Base-by-base conservation (phyloP, 2,113 vertebrate species). In the Embiotoca jacksoni region DNA sequence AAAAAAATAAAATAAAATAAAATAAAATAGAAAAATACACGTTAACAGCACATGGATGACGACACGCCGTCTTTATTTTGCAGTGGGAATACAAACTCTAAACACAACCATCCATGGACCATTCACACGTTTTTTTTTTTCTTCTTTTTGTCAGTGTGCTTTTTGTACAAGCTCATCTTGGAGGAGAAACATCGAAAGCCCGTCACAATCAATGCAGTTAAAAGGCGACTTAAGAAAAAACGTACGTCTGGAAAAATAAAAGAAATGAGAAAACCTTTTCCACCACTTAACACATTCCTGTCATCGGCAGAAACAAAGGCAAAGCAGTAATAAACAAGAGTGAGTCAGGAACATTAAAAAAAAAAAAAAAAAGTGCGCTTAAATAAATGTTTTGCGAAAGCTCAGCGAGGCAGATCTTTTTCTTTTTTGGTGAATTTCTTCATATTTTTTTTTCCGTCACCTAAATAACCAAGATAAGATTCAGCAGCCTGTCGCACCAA, bases 51-150 rank as follows among this genome's bases (percentile, higher is more conserved):
- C 76, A 73, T 56, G 5, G 61, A 70, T 87, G 46, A 61, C 85
- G 83, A 92, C 89, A 78, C 82, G 61, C 23, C 37, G 77, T 91
- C 87, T 93, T 93, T 94, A 94, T 92, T 94, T 83, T 81, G 79
- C 81, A 80, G 77, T 85, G 87, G 80, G 87, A 89, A 92, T 90
- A 91, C 80, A 92, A 93, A 93, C 75, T 73, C 63, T 82, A 82
- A 79, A 89, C 84, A 85, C 87, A 86, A 67, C 85, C 68, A 82
- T 80, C 82, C 87, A 81, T 46, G 80, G 78, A 89, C 83, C 92
- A 92, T 91, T 91, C 94, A 92, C 86, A 92, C 90, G 23, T 23
- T 23, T 23, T 44, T 36, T 46, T 37, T n/a, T 47, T 47, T 47
- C 36, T 47, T 47, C 1, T 10, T 13, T 63, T 30, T 77, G 72